Evolutionary conservation across 2,797 vertebrate genomes (phyloP).

Genomic region (Diglossa cyanea): DNA sequence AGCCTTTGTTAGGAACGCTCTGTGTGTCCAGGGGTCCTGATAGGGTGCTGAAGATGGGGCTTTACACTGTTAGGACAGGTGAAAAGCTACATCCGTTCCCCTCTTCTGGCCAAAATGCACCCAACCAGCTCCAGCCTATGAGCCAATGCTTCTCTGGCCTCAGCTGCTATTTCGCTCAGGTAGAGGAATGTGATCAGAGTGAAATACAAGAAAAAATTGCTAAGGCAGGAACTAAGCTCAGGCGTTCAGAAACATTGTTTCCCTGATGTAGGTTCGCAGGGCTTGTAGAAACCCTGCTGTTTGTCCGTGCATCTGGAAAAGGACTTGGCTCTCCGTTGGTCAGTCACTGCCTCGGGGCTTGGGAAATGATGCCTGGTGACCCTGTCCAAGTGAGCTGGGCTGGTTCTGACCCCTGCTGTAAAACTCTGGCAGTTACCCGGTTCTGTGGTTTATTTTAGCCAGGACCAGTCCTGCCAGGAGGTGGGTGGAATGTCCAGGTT

Average conservation of each 20-base stretch:
- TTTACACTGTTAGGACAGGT: background rate
- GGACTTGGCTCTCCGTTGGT: background rate
- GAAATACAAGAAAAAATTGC: background rate
- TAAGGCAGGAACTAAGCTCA: background rate
- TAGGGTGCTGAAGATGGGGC: background rate
- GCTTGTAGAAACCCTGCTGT: background rate
- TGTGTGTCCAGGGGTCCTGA: background rate
- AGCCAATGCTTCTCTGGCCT: background rate
- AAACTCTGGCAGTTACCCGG: background rate
- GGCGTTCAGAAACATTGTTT: background rate
- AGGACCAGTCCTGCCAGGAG: background rate
- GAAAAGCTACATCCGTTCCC: background rate
- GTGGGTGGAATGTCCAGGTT: background rate
- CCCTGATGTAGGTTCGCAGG: background rate
- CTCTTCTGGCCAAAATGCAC: background rate
- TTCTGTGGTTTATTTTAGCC: background rate
- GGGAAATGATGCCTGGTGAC: background rate
- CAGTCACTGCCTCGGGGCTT: background rate
- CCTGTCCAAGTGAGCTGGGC: background rate
- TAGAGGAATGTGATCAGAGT: background rate
- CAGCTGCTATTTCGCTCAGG: background rate
- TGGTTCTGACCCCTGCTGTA: background rate
- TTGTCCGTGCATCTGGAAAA: background rate
- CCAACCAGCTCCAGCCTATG: background rate
- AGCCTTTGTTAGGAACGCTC: background rate